Conservation (phyloP, 1,140 invertebrate genomes). For the Ruditapes philippinarum region DNA sequence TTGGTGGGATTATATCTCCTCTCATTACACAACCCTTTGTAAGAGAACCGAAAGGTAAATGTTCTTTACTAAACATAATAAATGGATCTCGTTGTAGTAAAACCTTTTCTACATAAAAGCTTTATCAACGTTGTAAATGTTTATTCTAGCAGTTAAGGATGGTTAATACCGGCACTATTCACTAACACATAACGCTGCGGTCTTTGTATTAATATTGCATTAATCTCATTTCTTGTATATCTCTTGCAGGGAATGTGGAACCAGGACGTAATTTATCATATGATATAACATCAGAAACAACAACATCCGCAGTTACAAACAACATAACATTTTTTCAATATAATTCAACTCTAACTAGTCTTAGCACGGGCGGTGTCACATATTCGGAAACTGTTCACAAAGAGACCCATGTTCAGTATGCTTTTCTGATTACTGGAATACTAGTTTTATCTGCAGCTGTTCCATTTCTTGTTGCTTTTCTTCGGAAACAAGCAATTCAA, state of each 20-base stretch:
- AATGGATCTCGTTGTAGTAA: too few relatives aligned
- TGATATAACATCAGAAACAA: neutral
- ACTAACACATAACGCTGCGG: too few relatives aligned
- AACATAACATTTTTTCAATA: neutral
- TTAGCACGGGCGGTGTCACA: neutral
- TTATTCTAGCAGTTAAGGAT: too few relatives aligned
- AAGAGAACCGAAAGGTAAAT: neutral
- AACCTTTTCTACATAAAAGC: too few relatives aligned
- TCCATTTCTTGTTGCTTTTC: constrained; percentile 10
- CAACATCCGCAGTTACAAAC: neutral
- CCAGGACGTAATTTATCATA: neutral
- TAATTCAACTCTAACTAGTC: neutral
- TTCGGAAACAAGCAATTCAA: neutral
- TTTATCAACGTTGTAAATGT: too few relatives aligned
- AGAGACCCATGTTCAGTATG: constrained; percentile 19
- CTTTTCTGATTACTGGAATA: constrained; percentile 34
- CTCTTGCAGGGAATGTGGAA: too few relatives aligned
- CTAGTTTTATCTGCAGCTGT: neutral
- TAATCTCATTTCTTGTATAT: too few relatives aligned
- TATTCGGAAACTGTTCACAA: neutral
- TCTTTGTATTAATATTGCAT: too few relatives aligned
- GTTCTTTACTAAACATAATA: too few relatives aligned
- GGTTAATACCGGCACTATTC: too few relatives aligned
- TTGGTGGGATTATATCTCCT: constrained; percentile 33
- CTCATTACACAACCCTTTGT: constrained; percentile 22